Base-by-base conservation (phyloP, 2,113 vertebrate species). In the Rhynchomys soricoides region DNA sequence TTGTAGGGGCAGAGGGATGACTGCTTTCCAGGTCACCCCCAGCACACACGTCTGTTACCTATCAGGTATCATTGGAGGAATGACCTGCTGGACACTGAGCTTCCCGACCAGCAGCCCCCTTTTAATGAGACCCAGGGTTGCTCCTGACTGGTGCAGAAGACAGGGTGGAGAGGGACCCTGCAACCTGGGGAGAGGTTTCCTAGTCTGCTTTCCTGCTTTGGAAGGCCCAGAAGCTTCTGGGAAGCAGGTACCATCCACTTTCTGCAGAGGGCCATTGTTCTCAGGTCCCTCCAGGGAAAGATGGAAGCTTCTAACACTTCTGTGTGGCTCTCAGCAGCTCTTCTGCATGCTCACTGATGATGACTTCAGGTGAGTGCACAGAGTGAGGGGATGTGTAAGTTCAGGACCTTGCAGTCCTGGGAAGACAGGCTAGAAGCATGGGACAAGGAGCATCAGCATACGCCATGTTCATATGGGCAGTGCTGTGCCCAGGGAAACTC, bases 81-180 rank as follows among this genome's bases (percentile, higher is more conserved):
- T 87, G 89, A 94, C 83, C 64, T 1, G 7, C 57, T 1, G 57
- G 96, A 95, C 19, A 43, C 78, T 78, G 88, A 96, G 89, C 85
- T 91, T 94, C 94, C 59, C 43, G 45, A 79, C 59, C 78, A 89
- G 89, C 73, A 92, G 68, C 88, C 68, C 55, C 13, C 83, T 92
- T 26, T 77, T 97, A 97, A 97, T 95, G 91, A 94, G 93, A 74
- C 93, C 97, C 95, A 96, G 96, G 43, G 89, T 95, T 92, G 86
- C 92, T 95, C 83, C 90, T 78, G 7, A 74, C 86, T 81, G 37
- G 2, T 50, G 45, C 34, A 10, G 52, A 37, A 89, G 83, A 55
- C 77, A n/a, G 68, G 62, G 4, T 70, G 10, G 57, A 95, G 19
- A 50, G 74, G 81, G 62, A 37, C 52, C 74, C 62, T 70, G 2